A percentile compares a stretch with the other conserved stretches of the same genome.
Evolutionary conservation across 2,888 invertebrate species (phyloP).

Genomic region (Microctonus aethiopoides): DNA sequence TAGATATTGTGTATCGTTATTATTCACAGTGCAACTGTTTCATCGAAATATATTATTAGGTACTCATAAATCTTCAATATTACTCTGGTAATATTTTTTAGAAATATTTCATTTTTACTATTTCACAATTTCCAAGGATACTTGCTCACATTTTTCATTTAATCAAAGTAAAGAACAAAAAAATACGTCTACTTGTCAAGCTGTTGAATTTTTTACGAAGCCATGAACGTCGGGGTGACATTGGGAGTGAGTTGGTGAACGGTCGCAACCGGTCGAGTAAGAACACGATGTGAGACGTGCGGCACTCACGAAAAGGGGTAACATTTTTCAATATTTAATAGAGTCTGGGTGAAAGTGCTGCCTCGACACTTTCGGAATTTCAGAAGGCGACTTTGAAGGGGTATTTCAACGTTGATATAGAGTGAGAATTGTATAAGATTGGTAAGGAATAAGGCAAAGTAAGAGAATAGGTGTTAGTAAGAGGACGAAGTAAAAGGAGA

Average conservation of each 20-base stretch:
- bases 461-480: constrained; percentile 16
- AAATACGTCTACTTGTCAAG: not conserved
- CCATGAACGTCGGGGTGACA: constrained; percentile 1
- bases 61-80: too few relatives aligned
- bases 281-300: constrained; percentile 39
- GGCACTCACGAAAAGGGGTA: constrained; percentile 41
- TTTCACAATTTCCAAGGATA: not conserved
- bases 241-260: constrained; percentile 20
- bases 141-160: constrained; percentile 12
- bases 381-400: constrained; percentile 48
- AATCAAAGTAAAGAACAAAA: not conserved
- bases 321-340: constrained; percentile 66
- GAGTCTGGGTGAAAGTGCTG: constrained; percentile 63
- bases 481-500: constrained; percentile 21
- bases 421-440: constrained; percentile 22
- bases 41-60: too few relatives aligned
- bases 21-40: too few relatives aligned
- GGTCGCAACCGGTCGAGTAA: constrained; percentile 21
- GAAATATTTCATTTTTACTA: too few relatives aligned
- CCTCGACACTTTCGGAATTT: constrained; percentile 66
- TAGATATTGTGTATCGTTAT: too few relatives aligned
- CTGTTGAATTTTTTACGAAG: constrained; percentile 35
- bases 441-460: not conserved
- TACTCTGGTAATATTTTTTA: too few relatives aligned
- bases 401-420: not conserved